These are phyloP conservation scores for Brachionus plicatilis DNA, from an alignment of 1,140 invertebrate species.

Conservation along the genomic window DNA sequence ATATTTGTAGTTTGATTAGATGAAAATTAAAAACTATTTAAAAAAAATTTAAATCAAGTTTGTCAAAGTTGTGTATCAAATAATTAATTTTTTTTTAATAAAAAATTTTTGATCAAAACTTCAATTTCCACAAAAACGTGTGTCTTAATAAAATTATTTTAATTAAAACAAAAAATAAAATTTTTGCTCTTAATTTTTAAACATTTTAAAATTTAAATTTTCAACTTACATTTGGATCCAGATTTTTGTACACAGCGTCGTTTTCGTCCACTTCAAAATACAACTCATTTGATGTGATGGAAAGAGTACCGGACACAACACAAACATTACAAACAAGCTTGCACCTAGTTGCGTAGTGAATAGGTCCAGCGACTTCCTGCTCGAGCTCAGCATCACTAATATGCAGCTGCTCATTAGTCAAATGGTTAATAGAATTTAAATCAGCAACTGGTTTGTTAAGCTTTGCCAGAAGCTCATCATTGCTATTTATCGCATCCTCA, in stretches of 20 bases:
- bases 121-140: too few species aligned
- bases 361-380: slow-evolving; percentile 81
- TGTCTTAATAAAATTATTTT: too few species aligned
- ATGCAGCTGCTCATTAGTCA: not conserved
- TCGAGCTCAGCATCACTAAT: slow-evolving; percentile 80
- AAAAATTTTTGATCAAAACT: too few species aligned
- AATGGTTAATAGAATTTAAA: not conserved
- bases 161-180: too few species aligned
- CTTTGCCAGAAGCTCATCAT: slow-evolving; percentile 42
- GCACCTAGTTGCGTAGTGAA: slow-evolving; percentile 89
- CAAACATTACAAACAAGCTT: slow-evolving; percentile 78
- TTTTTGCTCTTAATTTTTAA: not conserved
- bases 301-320: slow-evolving; percentile 86
- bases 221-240: slow-evolving; percentile 76
- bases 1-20: too few species aligned
- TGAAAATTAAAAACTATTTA: too few species aligned
- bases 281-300: slow-evolving; percentile 91
- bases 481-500: slow-evolving; percentile 42
- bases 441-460: slow-evolving; percentile 7
- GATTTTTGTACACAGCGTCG: slow-evolving; percentile 83
- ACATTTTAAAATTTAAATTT: not conserved
- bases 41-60: too few species aligned
- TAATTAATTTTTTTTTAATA: too few species aligned
- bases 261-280: slow-evolving; percentile 99
- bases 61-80: too few species aligned